Conservation (phyloP, 1,140 invertebrate genomes). For the Lineus longissimus region DNA sequence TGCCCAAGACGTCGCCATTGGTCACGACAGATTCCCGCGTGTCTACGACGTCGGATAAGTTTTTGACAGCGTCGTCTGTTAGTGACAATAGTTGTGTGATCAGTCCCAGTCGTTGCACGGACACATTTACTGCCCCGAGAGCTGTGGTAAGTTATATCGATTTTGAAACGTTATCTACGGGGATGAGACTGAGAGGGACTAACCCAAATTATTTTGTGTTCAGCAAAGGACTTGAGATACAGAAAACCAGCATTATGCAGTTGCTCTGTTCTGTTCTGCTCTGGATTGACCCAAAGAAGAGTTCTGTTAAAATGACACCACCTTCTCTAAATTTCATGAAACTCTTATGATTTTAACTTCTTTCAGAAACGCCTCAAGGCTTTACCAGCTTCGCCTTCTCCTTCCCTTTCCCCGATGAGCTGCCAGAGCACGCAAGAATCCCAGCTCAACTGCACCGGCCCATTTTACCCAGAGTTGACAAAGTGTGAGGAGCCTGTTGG, state of each 20-base stretch:
- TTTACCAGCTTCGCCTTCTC: neutral
- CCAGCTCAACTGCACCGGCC: conserved; percentile 32
- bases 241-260: too few relatives aligned
- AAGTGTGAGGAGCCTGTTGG: conserved; percentile 30
- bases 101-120: neutral
- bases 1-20: conserved; percentile 10
- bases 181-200: too few relatives aligned
- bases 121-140: neutral
- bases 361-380: neutral
- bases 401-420: conserved; percentile 21
- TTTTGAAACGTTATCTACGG: neutral
- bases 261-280: too few relatives aligned
- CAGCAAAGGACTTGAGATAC: too few relatives aligned
- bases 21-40: neutral
- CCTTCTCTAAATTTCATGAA: too few relatives aligned
- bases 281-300: too few relatives aligned
- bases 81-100: neutral
- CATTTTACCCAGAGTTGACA: conserved; percentile 36
- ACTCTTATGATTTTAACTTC: too few relatives aligned
- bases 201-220: too few relatives aligned
- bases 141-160: neutral
- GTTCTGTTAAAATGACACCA: too few relatives aligned
- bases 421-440: conserved; percentile 40
- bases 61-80: neutral
- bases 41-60: neutral